Base-by-base conservation (phyloP, 2,888 invertebrate genomes). In the Tribolium freemani region DNA sequence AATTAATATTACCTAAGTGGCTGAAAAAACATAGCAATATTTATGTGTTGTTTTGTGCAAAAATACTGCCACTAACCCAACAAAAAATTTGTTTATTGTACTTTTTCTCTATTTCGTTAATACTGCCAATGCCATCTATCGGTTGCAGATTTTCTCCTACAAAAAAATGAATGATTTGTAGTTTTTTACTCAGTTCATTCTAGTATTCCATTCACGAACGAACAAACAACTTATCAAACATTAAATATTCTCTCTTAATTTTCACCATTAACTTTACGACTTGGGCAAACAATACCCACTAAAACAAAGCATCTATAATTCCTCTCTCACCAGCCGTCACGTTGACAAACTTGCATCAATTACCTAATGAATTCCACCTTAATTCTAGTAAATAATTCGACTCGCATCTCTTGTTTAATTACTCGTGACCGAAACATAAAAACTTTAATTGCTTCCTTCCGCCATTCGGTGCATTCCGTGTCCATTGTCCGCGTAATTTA, bases 361-460 rank as follows among this genome's bases (percentile, higher is more conserved):
- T 45, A 63, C 31, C 11, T 54, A 64, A 64, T 54, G 53, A 64
- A 54, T 30, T 64, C 53, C 9, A 6, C 13, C 8, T 54, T 20
- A 53, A 63, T 30, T 45, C 26, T 16, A 21, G 70, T 63, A 71
- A 66, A 71, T 66, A 64, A 57, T 58, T 57, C 66, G 58, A 51
- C 48, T 66, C 66, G 44, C 46, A n/a, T 56, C 46, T 53, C 54
- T 4, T 77, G 78, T 77, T 79, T 79, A 79, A 79, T 77, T 79
- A 78, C 50, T 75, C 76, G 79, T 79, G 76, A 78, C 78, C 76
- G 73, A 74, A 76, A 73, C 76, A 75, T 75, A 69, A 69, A 76
- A 77, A 74, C 64, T 75, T 77, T 77, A 78, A 78, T 79, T 79
- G 71, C 69, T 73, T 76, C 74, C 75, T 79, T 79, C 79, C 79